Conservation (phyloP, 2,113 vertebrate species). For the Hystrix cristata region DNA sequence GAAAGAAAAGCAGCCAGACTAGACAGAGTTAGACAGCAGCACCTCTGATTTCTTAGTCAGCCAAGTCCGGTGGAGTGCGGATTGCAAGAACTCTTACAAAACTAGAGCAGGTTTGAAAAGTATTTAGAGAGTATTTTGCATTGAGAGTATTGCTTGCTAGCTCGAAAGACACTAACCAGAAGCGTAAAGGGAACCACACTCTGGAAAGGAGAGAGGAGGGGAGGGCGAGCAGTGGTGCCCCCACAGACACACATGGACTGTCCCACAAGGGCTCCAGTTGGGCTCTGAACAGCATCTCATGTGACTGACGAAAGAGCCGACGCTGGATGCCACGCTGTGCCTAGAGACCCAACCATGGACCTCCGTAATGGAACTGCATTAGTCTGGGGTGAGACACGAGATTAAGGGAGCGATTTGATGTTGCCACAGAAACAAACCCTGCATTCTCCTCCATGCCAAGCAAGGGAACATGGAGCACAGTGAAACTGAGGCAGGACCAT, state of each 20-base stretch:
- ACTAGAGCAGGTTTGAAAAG: not conserved
- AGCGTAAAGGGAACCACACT: not conserved
- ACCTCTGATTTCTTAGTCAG: not conserved
- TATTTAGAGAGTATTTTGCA: not conserved
- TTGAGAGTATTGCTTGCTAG: not conserved
- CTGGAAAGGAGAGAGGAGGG: not conserved
- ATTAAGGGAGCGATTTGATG: not conserved
- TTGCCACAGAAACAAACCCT: not conserved
- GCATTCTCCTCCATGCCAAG: not conserved
- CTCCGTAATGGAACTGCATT: not conserved
- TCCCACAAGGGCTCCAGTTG: not conserved
- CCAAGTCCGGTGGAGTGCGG: not conserved
- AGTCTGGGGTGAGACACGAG: not conserved
- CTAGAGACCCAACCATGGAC: not conserved
- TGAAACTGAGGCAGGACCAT: not conserved
- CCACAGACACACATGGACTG: not conserved
- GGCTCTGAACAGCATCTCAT: not conserved
- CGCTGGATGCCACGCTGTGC: not conserved
- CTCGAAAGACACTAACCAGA: not conserved
- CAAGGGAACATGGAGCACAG: not conserved
- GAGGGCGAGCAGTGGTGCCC: not conserved
- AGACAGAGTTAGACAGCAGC: not conserved
- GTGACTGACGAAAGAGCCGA: not conserved
- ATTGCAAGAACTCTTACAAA: conserved; percentile 6
- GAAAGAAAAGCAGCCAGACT: not conserved